These are phyloP conservation scores for Agonopterix heracliana DNA, from an alignment of 2,888 invertebrate species.

Conservation along the genomic window DNA sequence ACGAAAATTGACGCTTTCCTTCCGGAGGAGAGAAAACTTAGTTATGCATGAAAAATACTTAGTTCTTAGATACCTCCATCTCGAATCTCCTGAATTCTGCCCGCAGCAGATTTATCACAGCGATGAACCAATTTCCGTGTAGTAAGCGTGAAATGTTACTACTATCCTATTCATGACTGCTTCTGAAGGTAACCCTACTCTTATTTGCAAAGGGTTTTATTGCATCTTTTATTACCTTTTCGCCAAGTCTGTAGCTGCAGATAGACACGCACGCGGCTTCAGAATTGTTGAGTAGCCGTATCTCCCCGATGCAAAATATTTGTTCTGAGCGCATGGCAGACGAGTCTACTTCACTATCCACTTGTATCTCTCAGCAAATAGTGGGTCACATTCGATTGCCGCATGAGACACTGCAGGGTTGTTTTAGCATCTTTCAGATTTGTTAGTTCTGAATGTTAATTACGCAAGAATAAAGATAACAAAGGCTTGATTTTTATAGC, in stretches of 20 bases:
- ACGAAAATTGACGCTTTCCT: too few species aligned
- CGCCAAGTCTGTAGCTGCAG: background rate
- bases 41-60: too few species aligned
- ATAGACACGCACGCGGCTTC: background rate
- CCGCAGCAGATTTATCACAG: too few species aligned
- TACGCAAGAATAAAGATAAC: too few species aligned
- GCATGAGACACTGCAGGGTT: background rate
- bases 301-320: constrained; percentile 31
- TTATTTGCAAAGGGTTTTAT: constrained; percentile 8
- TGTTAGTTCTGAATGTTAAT: too few species aligned
- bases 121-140: too few species aligned
- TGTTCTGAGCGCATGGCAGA: constrained; percentile 24
- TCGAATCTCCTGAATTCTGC: too few species aligned
- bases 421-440: background rate
- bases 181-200: constrained; percentile 6
- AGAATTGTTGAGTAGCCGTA: background rate
- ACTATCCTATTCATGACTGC: constrained; percentile 24
- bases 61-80: too few species aligned
- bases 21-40: too few species aligned
- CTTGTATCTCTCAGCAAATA: background rate
- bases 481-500: too few species aligned
- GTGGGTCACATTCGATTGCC: background rate
- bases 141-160: constrained; percentile 7
- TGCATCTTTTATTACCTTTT: constrained; percentile 11
- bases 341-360: too few species aligned